Conservation (phyloP, 1,140 invertebrate species). For the Drosophila subpulchrella region DNA sequence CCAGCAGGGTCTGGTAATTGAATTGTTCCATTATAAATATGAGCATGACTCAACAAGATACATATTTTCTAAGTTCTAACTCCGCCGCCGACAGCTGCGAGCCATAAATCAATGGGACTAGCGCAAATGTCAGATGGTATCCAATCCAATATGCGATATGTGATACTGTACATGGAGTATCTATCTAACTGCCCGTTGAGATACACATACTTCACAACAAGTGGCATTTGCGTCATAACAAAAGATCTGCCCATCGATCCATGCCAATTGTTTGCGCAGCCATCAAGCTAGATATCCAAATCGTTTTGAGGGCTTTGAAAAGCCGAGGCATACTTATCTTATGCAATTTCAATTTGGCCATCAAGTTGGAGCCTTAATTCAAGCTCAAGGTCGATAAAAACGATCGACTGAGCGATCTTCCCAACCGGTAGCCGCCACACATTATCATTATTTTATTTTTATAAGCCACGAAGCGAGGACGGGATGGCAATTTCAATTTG, state of each 20-base stretch:
- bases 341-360: conserved; percentile 54
- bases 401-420: conserved; percentile 14
- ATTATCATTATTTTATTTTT: conserved; percentile 75
- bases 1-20: conserved; percentile 66
- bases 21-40: conserved; percentile 74
- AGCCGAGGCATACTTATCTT: conserved; percentile 14
- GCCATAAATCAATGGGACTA: conserved; percentile 70
- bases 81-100: conserved; percentile 43
- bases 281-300: conserved; percentile 26
- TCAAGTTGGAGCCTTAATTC: conserved; percentile 67
- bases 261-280: conserved; percentile 56
- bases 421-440: conserved; percentile 67
- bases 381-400: conserved; percentile 70
- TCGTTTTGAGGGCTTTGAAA: conserved; percentile 21
- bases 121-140: conserved; percentile 37
- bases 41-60: conserved; percentile 67
- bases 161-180: no score
- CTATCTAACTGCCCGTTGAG: background rate
- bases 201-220: conserved; percentile 67
- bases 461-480: conserved; percentile 57
- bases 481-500: conserved; percentile 54
- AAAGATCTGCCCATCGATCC: conserved; percentile 27
- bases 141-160: background rate
- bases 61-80: conserved; percentile 45
- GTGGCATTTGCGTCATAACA: conserved; percentile 76